phyloP scores from a whole-genome alignment of 92 coral and sea anemone genomes.

The Isaurus tuberculatus region DNA sequence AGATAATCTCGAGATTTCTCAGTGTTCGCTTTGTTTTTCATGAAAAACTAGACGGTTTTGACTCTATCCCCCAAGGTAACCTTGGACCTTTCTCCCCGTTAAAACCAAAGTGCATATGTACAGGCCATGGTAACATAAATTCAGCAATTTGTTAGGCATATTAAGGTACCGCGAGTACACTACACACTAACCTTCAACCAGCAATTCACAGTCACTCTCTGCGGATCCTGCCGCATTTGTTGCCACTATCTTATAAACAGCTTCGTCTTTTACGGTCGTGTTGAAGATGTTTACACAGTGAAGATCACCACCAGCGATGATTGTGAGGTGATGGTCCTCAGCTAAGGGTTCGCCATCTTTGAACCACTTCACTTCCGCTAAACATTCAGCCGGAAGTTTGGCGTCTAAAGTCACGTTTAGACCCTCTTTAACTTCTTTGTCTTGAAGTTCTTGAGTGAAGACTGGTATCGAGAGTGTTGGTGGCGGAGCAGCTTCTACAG shows the following conservation, averaged over 20 bases:
- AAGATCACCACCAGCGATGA: conserved; percentile 82
- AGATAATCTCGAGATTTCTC: no score
- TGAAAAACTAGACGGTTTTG: no score
- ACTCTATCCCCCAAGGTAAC: no score
- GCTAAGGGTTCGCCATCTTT: conserved; percentile 78
- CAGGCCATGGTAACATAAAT: not conserved
- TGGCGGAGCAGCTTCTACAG: conserved; percentile 50
- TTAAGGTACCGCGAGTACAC: not conserved
- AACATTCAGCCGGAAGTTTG: conserved; percentile 74
- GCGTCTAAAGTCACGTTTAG: conserved; percentile 89
- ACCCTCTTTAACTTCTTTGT: conserved; percentile 90
- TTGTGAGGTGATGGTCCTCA: conserved; percentile 91
- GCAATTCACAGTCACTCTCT: conserved; percentile 85
- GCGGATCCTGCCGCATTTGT: conserved; percentile 83
- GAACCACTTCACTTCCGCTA: conserved; percentile 91
- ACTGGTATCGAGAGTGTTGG: conserved; percentile 45
- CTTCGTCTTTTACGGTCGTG: conserved; percentile 88
- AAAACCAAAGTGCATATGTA: not conserved
- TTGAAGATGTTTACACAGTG: conserved; percentile 89
- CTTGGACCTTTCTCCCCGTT: no score
- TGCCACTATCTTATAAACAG: conserved; percentile 85
- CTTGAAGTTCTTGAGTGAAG: conserved; percentile 76
- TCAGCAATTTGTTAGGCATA: not conserved
- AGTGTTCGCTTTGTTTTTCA: no score
- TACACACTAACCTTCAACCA: conserved; percentile 74